phyloP scores from a whole-genome alignment of 2,113 vertebrate species.

The Poeciliopsis turrubarensis region DNA sequence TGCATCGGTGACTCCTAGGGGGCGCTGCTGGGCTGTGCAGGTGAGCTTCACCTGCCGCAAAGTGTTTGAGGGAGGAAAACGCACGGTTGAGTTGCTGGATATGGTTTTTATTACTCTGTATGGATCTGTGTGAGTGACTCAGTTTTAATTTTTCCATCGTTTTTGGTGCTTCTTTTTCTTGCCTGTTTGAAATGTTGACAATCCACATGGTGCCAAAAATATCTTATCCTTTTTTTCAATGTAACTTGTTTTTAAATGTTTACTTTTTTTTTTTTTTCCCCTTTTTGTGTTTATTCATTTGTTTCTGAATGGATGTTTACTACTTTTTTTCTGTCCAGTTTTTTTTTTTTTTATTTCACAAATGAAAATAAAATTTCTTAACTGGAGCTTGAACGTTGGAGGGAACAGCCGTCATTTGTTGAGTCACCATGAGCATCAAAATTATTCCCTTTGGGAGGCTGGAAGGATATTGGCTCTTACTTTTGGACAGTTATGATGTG shows the following conservation, averaged over 20 bases:
- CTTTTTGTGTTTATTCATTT: neutral
- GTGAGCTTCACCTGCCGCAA: neutral
- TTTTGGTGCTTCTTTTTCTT: neutral
- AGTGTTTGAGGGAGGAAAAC: neutral
- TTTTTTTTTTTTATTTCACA: slow-evolving; percentile 10
- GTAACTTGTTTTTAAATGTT: neutral
- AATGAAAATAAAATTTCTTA: slow-evolving; percentile 51
- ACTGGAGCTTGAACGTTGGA: neutral
- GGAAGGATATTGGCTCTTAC: too few relatives aligned
- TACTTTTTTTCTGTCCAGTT: neutral
- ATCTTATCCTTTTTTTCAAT: too few relatives aligned
- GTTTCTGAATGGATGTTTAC: slow-evolving; percentile 31
- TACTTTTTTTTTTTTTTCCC: neutral
- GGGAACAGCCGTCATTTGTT: neutral
- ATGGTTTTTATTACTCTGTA: neutral
- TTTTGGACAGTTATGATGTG: too few relatives aligned
- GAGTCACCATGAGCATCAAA: neutral
- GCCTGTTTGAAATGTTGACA: neutral
- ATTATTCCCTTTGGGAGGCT: too few relatives aligned
- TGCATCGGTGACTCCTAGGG: neutral
- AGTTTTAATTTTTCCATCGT: neutral
- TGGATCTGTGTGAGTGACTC: neutral
- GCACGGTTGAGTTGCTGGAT: neutral
- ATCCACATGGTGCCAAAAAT: neutral
- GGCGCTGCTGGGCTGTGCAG: neutral